Conservation (phyloP, 2,797 vertebrate genomes). For the Hafferia zeledoni region DNA sequence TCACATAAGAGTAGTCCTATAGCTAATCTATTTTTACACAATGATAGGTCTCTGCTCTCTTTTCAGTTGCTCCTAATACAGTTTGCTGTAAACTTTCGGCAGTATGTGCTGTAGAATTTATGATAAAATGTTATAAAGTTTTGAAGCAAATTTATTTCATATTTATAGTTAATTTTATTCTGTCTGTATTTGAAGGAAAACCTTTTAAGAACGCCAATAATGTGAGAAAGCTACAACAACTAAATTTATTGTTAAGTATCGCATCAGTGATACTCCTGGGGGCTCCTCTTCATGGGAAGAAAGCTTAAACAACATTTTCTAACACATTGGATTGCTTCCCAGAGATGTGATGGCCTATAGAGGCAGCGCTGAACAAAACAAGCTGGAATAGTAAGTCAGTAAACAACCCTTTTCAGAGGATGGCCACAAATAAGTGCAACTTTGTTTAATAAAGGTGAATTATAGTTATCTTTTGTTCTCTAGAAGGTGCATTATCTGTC, state of each 20-base stretch:
- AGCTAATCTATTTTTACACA: slow-evolving; percentile 54
- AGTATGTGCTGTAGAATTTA: slow-evolving; percentile 68
- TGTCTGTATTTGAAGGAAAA: slow-evolving; percentile 70
- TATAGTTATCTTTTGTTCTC: slow-evolving; percentile 58
- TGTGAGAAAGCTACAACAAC: slow-evolving; percentile 73
- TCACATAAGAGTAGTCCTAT: background rate
- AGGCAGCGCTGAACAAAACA: slow-evolving; percentile 68
- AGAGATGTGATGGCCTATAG: slow-evolving; percentile 76
- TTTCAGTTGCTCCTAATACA: slow-evolving; percentile 50
- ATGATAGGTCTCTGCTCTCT: background rate
- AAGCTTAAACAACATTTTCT: slow-evolving; percentile 81
- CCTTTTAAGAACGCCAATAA: slow-evolving; percentile 77
- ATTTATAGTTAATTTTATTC: slow-evolving; percentile 79
- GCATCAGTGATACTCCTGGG: slow-evolving; percentile 74
- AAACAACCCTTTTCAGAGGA: slow-evolving; percentile 67
- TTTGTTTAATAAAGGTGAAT: slow-evolving; percentile 71
- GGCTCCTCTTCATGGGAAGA: slow-evolving; percentile 73
- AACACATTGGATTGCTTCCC: slow-evolving; percentile 77
- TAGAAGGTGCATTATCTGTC: slow-evolving; percentile 68
- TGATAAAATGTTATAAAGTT: slow-evolving; percentile 72
- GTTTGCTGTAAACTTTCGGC: slow-evolving; percentile 69
- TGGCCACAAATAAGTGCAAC: slow-evolving; percentile 72
- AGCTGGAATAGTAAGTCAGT: slow-evolving; percentile 59
- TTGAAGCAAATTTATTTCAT: slow-evolving; percentile 73
- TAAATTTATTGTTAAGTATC: slow-evolving; percentile 79